These are phyloP conservation scores for Drosophila sturtevanti DNA, from an alignment of 1,140 invertebrate species.

Conservation along the genomic window DNA sequence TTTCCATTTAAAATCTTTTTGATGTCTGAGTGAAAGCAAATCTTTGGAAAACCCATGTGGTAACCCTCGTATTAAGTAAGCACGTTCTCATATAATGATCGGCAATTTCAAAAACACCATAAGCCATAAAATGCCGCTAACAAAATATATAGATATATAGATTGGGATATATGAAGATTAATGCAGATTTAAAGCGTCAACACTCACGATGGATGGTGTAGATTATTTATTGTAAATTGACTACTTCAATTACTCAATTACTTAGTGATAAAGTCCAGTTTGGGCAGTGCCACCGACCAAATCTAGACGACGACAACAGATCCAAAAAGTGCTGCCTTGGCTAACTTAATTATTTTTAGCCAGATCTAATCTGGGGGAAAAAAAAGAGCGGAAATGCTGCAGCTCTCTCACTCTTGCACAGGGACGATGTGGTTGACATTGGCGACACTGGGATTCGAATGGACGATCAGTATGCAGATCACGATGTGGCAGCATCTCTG, in stretches of 20 bases:
- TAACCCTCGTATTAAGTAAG: conserved; percentile 43
- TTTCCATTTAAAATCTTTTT: background rate
- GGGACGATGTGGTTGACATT: background rate
- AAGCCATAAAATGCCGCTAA: conserved; percentile 50
- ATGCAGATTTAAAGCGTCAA: conserved; percentile 20
- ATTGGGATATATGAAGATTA: background rate
- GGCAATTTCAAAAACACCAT: conserved; percentile 79
- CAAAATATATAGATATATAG: conserved; percentile 25
- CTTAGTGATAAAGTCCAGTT: conserved; percentile 43
- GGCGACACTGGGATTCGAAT: conserved; percentile 10
- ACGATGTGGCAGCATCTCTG: conserved; percentile 24
- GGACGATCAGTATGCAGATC: conserved; percentile 32
- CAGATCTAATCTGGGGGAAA: conserved; percentile 54
- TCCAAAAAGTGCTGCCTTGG: background rate
- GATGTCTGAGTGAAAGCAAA: too few relatives aligned
- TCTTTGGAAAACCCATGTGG: conserved; percentile 14
- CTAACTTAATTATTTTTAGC: conserved; percentile 52
- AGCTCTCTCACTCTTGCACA: background rate
- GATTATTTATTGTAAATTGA: conserved; percentile 79
- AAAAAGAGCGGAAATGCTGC: conserved; percentile 40
- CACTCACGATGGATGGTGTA: conserved; percentile 61
- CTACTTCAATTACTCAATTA: conserved; percentile 81
- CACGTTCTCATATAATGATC: conserved; percentile 67
- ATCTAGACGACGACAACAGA: conserved; percentile 23
- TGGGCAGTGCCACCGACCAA: conserved; percentile 16